Evolutionary conservation across 2,888 invertebrate genomes (phyloP).

Genomic region (Calameuta filiformis): DNA sequence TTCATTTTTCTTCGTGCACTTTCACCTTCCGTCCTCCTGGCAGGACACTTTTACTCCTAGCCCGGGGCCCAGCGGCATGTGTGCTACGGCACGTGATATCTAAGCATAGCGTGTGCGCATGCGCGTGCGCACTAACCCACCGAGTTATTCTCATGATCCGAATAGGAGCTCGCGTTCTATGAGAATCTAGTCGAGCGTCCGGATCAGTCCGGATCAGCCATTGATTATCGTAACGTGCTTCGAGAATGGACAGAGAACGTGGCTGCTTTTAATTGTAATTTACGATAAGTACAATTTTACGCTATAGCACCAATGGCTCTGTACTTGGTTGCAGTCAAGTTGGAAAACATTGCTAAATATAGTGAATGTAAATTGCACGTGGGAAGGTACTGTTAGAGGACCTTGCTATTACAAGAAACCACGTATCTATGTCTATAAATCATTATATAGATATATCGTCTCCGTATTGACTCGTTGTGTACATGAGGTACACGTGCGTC

Average conservation of each 20-base stretch:
- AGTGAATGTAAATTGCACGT: neutral
- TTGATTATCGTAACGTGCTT: neutral
- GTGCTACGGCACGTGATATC: neutral
- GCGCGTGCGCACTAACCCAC: neutral
- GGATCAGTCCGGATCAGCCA: neutral
- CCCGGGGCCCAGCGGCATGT: neutral
- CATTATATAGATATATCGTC: neutral
- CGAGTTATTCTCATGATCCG: neutral
- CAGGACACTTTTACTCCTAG: neutral
- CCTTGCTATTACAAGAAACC: neutral
- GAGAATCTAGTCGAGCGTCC: neutral
- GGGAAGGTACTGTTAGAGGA: conserved; percentile 1
- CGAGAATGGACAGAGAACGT: neutral
- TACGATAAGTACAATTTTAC: neutral
- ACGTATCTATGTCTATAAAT: neutral
- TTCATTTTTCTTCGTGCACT: neutral
- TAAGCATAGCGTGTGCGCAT: neutral
- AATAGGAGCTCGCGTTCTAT: too few relatives aligned
- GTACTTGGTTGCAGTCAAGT: neutral
- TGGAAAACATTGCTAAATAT: neutral
- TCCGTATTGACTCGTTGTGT: neutral
- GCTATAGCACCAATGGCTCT: neutral
- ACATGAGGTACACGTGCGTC: neutral
- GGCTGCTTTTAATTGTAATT: neutral
- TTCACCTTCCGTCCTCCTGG: neutral